Evolutionary conservation across 2,797 vertebrate genomes (phyloP), one percentile per base, ranked within the genome.

Genomic region (Threskiornis aethiopicus): DNA sequence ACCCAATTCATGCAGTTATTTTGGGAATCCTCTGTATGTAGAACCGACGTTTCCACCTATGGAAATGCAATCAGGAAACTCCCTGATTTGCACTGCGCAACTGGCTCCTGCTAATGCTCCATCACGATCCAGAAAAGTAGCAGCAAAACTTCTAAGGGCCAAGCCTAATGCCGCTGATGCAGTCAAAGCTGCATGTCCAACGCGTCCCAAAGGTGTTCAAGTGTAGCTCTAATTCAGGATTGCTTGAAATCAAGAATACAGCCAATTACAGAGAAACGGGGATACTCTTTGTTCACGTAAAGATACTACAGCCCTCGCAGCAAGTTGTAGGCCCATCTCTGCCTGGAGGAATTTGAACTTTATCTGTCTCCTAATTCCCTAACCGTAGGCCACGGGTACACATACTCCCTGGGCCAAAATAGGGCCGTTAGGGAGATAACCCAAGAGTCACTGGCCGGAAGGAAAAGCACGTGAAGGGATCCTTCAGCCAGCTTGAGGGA

Each of bases 361-460:
- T 8, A 33, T 14, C 4, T 10, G 16, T 29, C 44, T 72, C 44
- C 47, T 26, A 18, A 37, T 35, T 89, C 25, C 25, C 39, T 72
- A 22, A n/a, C 24, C 16, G 65, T 35, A 11, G 16, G 59, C 20
- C 57, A 52, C 2, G 17, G 46, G 16, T 33, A 84, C 31, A 28
- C 11, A 22, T 3, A 55, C 2, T 59, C 39, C 9, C 6, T 20
- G 25, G 17, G 28, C 0, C 0, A 39, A 71, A 86, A 64, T 0
- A 44, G 14, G 21, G 29, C 21, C 1, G 0, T 58, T 5, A 8
- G 0, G 3, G 29, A 75, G 17, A 0, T 35, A 76, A 44, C 24
- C 29, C 18, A 33, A 9, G 26, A 41, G 58, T 29, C 18, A 22
- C 31, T 11, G 21, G 9, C 33, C 4, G 5, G 55, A 64, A 51